Base-by-base conservation (phyloP, 1,140 invertebrate genomes). In the Galleria mellonella region DNA sequence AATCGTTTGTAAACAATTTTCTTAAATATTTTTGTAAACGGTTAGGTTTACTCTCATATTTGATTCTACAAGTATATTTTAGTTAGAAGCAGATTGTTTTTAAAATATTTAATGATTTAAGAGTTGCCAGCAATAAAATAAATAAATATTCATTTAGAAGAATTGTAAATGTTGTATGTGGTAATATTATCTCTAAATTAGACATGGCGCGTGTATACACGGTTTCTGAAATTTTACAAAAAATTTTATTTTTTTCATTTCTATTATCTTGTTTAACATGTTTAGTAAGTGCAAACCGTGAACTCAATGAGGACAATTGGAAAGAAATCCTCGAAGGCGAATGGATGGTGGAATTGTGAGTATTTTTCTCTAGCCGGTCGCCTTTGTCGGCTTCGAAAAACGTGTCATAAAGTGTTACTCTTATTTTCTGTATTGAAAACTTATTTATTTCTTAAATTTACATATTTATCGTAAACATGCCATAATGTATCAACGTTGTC, bases 271-370 rank as follows among this genome's bases (percentile, higher is more conserved):
- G 52, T 66, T 72, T 68, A 51, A 59, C 69, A 44, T 70, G 51
- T 62, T 54, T 59, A 55, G 64, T 58, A 28, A 78, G 72, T 72
- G 74, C 72, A 47, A 76, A 74, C 51, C 43, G 64, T 35, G 81
- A 82, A 31, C 62, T 84, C 62, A 51, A 84, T 64, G 81, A 84
- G 64, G 74, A 79, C 13, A 84, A 78, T 49, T 84, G 81, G 81
- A 71, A 51, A 41, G 62, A 81, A 37, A 81, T 84, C 38, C 69
- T 84, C 15, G 69, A 84, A 17, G 81, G 81, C 33, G 81, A 84
- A 72, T 84, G 81, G 81, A 75, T 84, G 81, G 75, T 84, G 15
- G 75, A 84, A 75, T 84, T 84, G 81, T 84, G 53, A 84, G 81
- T 84, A 64, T 43, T 59, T 61, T 43, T 43, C n/a, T 31, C 8